Base-by-base conservation (phyloP, 2,888 invertebrate species). In the Idaea straminata region DNA sequence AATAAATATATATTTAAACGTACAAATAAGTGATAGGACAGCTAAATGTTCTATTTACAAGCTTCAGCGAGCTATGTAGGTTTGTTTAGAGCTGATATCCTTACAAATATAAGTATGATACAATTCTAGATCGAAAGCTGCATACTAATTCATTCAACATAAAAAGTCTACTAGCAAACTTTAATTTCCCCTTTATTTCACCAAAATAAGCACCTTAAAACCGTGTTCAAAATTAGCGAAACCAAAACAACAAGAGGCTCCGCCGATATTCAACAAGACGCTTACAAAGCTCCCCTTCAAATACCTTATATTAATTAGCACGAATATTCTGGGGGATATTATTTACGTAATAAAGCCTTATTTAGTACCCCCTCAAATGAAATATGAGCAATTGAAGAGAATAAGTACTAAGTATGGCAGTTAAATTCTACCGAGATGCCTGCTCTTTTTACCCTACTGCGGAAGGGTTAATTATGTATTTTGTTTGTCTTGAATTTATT, bases 321-420 rank as follows among this genome's bases (percentile, higher is more conserved):
- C 72, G 83, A 88, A 90, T 88, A 92, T 91, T 91, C 87, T 87
- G 86, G 84, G 88, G 89, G 88, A 83, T 90, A 90, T 89, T 90
- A 91, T 91, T 91, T 87, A 88, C 87, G 85, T 87, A 88, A 91
- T 91, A 91, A 91, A 91, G 89, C 87, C 89, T 91, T 87, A 91
- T 91, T 91, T 91, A 90, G 83, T 78, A 80, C 83, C 87, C 84
- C 47, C 85, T 82, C 77, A 83, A 87, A 88, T 91, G 88, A 92
- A 92, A 89, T 92, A 92, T 87, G 86, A 87, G 84, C 88, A 83
- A 90, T 91, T 86, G 84, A 84, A 74, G 86, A 85, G 86, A 89
- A 78, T 87, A 84, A 89, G 86, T 84, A 81, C 84, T 91, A 83
- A 89, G 86, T 81, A 83, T 76, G 74, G 63, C 68, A 77, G 74